These are phyloP conservation scores for Coronaproctus castanopsis DNA, from an alignment of 2,888 invertebrate genomes.

Conservation along the genomic window DNA sequence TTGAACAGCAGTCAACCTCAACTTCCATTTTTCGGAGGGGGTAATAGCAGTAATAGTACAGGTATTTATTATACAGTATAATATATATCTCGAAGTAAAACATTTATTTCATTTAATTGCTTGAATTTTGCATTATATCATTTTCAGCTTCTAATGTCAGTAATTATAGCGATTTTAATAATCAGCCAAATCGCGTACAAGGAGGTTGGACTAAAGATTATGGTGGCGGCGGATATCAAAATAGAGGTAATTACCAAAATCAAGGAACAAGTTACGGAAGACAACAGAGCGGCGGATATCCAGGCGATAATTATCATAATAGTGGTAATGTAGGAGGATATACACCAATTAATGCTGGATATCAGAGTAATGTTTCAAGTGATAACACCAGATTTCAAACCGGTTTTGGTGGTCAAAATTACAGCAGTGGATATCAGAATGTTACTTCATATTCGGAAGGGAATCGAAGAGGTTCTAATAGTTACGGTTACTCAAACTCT, in stretches of 20 bases:
- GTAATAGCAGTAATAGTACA: background rate
- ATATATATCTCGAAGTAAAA: background rate
- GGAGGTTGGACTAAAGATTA: constrained; percentile 5
- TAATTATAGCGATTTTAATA: background rate
- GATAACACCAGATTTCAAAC: background rate
- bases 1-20: background rate
- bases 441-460: too few species aligned
- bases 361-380: background rate
- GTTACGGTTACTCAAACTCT: background rate
- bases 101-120: background rate
- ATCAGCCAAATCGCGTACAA: constrained; percentile 5
- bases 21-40: too few species aligned
- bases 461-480: too few species aligned
- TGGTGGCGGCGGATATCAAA: constrained; percentile 4
- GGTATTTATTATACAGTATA: background rate
- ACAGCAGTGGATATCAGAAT: too few species aligned
- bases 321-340: background rate
- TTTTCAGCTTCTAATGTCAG: background rate
- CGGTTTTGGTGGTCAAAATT: too few species aligned
- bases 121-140: background rate
- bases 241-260: background rate
- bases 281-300: background rate
- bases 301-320: background rate
- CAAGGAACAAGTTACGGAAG: background rate
- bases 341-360: background rate